These are phyloP conservation scores for Columbina picui DNA, from an alignment of 2,113 vertebrate species.

Conservation along the genomic window DNA sequence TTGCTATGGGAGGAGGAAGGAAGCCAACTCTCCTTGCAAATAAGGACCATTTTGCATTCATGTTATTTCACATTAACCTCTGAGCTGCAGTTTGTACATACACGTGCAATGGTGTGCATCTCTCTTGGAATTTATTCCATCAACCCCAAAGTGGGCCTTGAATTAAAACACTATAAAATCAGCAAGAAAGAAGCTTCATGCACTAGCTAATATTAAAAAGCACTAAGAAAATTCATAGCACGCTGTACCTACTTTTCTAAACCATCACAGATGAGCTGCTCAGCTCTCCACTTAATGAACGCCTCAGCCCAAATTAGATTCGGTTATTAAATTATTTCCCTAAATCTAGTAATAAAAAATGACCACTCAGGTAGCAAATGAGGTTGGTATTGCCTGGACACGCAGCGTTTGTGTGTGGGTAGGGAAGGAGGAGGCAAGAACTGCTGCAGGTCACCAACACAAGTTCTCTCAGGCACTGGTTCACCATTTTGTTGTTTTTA, in stretches of 20 bases:
- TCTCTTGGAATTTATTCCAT: not conserved
- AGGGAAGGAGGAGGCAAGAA: not conserved
- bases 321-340: not conserved
- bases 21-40: not conserved
- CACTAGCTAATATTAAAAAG: not conserved
- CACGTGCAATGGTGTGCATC: not conserved
- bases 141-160: not conserved
- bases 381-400: not conserved
- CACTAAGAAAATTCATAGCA: not conserved
- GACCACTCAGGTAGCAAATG: not conserved
- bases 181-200: not conserved
- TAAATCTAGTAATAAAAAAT: not conserved
- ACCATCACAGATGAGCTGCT: not conserved
- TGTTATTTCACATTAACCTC: not conserved
- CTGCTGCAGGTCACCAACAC: not conserved
- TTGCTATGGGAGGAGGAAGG: not conserved
- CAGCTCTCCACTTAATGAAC: not conserved
- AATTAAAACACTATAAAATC: not conserved
- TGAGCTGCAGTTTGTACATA: not conserved
- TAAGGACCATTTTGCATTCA: not conserved
- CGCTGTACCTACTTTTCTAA: not conserved
- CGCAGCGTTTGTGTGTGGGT: accelerated
- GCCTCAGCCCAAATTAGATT: not conserved
- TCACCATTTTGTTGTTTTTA: not conserved
- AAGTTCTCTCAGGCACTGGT: not conserved